Evolutionary conservation across 64 coral and sea anemone species (phyloP).

Genomic region (Porites australiensis): DNA sequence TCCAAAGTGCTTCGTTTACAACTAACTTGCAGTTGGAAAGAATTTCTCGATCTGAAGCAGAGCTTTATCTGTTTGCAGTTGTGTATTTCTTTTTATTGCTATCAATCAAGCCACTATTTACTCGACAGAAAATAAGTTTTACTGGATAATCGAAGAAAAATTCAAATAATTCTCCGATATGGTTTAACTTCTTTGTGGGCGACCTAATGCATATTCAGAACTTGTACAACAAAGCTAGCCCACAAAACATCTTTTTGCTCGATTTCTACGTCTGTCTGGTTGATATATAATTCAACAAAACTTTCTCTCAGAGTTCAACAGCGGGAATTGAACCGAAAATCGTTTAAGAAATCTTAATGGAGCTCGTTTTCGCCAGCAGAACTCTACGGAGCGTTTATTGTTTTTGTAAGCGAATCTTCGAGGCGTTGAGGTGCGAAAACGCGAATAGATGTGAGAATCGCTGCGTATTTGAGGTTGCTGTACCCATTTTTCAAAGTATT

Average conservation of each 20-base stretch:
- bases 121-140: not conserved
- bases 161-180: constrained; percentile 59
- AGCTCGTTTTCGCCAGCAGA: constrained; percentile 38
- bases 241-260: constrained; percentile 16
- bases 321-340: not conserved
- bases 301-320: not conserved
- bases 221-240: constrained; percentile 48
- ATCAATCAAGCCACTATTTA: constrained; percentile 3
- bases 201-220: constrained; percentile 94
- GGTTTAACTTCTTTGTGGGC: constrained; percentile 75
- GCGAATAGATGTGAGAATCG: not conserved
- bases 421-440: constrained; percentile 81
- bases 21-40: not conserved
- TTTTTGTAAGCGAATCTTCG: constrained; percentile 82
- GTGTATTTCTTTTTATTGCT: not conserved
- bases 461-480: not conserved
- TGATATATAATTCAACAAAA: not conserved
- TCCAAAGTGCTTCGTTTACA: not conserved
- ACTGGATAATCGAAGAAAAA: constrained; percentile 48
- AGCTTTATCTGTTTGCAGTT: constrained; percentile 15
- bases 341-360: not conserved
- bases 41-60: not conserved
- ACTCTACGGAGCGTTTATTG: constrained; percentile 76
- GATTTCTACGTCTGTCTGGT: constrained; percentile 28
- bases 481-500: not conserved